These are phyloP conservation scores for Argyrosomus regius DNA, from an alignment of 2,797 vertebrate species.

Conservation along the genomic window DNA sequence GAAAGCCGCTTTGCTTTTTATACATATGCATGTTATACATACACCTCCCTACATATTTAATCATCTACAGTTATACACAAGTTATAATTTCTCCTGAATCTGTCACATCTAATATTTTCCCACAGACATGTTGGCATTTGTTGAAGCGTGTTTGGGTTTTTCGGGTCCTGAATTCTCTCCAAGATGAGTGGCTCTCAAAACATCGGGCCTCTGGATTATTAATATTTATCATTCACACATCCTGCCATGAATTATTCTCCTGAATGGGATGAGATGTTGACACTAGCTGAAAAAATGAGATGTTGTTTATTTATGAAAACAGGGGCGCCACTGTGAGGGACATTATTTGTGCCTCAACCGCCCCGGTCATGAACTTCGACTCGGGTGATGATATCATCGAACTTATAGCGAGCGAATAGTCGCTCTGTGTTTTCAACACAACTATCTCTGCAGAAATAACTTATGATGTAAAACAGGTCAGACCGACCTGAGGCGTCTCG, in stretches of 20 bases:
- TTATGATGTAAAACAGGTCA: conserved; percentile 50
- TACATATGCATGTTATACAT: background rate
- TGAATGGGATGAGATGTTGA: conserved; percentile 77
- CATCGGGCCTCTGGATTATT: conserved; percentile 76
- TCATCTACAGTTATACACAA: background rate
- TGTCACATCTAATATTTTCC: conserved; percentile 61
- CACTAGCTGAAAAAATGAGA: conserved; percentile 58
- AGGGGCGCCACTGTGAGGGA: conserved; percentile 60
- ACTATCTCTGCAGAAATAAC: conserved; percentile 23
- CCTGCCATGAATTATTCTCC: conserved; percentile 79
- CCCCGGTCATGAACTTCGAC: conserved; percentile 52
- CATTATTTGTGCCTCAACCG: conserved; percentile 50
- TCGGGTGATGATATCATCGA: conserved; percentile 51
- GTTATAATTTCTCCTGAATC: conserved; percentile 48
- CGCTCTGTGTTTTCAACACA: conserved; percentile 7
- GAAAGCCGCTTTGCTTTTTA: background rate
- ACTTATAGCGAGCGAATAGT: background rate
- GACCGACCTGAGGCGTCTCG: conserved; percentile 40
- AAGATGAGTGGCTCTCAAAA: conserved; percentile 76
- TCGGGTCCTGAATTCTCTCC: conserved; percentile 54
- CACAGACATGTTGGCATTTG: conserved; percentile 63
- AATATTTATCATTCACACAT: conserved; percentile 84
- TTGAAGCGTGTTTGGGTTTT: conserved; percentile 72
- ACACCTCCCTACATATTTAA: background rate
- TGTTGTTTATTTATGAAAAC: conserved; percentile 78